These are phyloP conservation scores for Diorhabda elongata DNA, from an alignment of 1,140 invertebrate species.

Conservation along the genomic window DNA sequence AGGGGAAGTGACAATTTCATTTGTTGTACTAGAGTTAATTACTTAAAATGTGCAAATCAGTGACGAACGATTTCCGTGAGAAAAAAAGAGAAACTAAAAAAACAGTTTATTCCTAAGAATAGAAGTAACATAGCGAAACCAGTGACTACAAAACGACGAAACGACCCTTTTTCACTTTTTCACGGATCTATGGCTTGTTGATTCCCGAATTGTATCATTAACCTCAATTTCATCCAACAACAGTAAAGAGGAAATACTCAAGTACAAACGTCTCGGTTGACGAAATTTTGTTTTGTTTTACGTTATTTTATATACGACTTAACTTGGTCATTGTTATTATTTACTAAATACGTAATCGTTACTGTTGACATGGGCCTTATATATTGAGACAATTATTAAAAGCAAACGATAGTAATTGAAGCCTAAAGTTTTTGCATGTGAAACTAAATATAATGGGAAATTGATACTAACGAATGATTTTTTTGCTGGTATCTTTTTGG, in stretches of 20 bases:
- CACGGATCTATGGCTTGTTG: not conserved
- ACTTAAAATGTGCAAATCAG: not conserved
- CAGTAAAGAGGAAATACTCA: not conserved
- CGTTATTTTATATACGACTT: not conserved
- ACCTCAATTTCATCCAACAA: conserved; percentile 2
- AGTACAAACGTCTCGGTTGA: conserved; percentile 1
- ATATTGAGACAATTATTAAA: too few relatives aligned
- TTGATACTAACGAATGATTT: too few relatives aligned
- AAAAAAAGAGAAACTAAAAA: not conserved
- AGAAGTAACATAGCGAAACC: not conserved
- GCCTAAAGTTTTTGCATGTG: too few relatives aligned
- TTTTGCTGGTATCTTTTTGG: too few relatives aligned
- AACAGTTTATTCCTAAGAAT: not conserved
- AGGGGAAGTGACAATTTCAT: too few relatives aligned
- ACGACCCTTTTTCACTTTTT: conserved; percentile 2
- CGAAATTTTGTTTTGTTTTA: conserved; percentile 3
- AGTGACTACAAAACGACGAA: not conserved
- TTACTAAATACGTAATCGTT: too few relatives aligned
- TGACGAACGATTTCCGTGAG: not conserved
- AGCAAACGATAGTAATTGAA: too few relatives aligned
- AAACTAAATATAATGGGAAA: too few relatives aligned
- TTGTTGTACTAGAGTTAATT: not conserved
- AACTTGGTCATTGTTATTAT: too few relatives aligned
- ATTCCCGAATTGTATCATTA: not conserved
- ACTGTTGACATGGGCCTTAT: too few relatives aligned